Evolutionary conservation across 2,888 invertebrate genomes (phyloP), one percentile per base, ranked within the genome.

Genomic region (Ryuthela nishihirai): DNA sequence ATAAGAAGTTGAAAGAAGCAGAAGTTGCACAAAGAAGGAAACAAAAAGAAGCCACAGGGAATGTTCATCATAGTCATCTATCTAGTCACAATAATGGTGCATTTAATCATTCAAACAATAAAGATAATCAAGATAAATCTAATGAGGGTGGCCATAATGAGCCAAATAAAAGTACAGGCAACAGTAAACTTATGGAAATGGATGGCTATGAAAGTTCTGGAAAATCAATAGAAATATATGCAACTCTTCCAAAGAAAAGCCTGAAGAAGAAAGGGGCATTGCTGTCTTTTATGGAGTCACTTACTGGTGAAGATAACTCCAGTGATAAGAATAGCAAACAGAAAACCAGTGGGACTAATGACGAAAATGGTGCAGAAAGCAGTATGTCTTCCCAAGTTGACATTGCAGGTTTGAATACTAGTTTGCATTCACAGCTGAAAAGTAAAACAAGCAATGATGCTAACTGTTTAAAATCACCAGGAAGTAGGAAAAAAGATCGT

Each of bases 181-280:
- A 50, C 26, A 56, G 52, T 32, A 42, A 49, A 38, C 26, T 21
- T 26, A n/a, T n/a, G n/a, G n/a, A n/a, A n/a, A n/a, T n/a, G 7
- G 34, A 24, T 10, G 12, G 2, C 29, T 41, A 25, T 35, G 54
- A 38, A 15, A 47, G 26, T 17, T 24, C 10, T 42, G 47, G 52
- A 24, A 56, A 58, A 32, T 58, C 60, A 7, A 50, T 66, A 58
- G 91, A 91, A 76, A 90, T 92, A 63, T 92, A 92, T 72, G 92
- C 91, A 0, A 92, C 92, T 0, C 74, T 92, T 25, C 92, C 92
- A 1, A 91, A 91, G 74, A 53, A 50, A 29, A 59, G 44, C 18
- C 24, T 59, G 24, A 59, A 59, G 32, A 59, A 59, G 40, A 90
- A 88, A 75, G 89, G 88, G 3, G 46, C 50, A n/a, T 40, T 59